Evolutionary conservation across 2,888 invertebrate species (phyloP).

Genomic region (Drosophila recens): DNA sequence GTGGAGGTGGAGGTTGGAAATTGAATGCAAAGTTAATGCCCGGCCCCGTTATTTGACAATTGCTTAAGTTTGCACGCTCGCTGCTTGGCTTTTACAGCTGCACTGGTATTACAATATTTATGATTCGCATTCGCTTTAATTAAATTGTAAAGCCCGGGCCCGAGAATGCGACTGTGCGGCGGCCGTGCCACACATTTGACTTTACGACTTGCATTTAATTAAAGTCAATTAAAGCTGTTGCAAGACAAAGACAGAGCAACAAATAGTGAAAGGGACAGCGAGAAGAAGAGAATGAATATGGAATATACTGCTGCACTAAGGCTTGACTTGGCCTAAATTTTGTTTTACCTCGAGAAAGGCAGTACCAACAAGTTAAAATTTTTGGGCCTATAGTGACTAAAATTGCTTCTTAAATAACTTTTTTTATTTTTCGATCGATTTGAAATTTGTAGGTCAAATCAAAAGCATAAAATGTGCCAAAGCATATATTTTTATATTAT

Average conservation of each 20-base stretch:
- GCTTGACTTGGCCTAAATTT: conserved; percentile 1
- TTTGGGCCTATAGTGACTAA: too few relatives aligned
- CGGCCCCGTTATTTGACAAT: conserved; percentile 61
- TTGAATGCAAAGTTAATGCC: not conserved
- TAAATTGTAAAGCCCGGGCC: conserved; percentile 60
- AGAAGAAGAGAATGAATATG: not conserved
- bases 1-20: not conserved
- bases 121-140: conserved; percentile 76
- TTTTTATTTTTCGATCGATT: too few relatives aligned
- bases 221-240: conserved; percentile 69
- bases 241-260: conserved; percentile 18
- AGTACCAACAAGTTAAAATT: too few relatives aligned
- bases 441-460: too few relatives aligned
- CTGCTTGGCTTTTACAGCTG: conserved; percentile 30
- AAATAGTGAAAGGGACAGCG: not conserved
- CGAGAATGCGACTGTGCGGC: conserved; percentile 41
- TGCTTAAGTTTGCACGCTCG: conserved; percentile 28
- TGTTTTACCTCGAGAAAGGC: too few relatives aligned
- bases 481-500: too few relatives aligned
- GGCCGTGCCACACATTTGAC: conserved; percentile 66
- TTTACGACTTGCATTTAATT: conserved; percentile 80
- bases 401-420: too few relatives aligned
- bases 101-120: conserved; percentile 68
- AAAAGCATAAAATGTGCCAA: too few relatives aligned
- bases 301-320: not conserved